Conservation (phyloP, 2,888 invertebrate genomes). For the Dorcus hopei region DNA sequence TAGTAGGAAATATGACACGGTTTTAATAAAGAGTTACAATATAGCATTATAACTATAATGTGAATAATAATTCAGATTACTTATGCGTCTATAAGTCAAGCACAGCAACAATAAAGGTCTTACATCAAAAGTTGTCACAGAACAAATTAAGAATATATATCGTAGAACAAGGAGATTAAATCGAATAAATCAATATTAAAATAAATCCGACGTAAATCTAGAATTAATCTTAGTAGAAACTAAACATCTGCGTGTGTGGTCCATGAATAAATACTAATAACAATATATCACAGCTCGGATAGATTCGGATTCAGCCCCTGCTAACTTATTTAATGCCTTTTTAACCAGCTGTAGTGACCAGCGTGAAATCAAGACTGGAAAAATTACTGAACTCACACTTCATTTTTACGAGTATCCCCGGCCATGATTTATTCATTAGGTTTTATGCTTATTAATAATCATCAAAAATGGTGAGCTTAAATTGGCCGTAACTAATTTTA, state of each 20-base stretch:
- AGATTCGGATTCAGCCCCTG: constrained; percentile 13
- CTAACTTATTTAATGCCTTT: constrained; percentile 29
- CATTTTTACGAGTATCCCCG: constrained; percentile 23
- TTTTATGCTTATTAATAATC: constrained; percentile 18
- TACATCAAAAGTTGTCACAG: too few species aligned
- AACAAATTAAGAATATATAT: not conserved
- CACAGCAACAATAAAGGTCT: too few species aligned
- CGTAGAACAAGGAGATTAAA: constrained; percentile 22
- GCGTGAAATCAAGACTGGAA: constrained; percentile 21
- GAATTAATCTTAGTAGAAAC: constrained; percentile 27
- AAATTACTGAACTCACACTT: constrained; percentile 23
- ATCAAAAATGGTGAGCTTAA: not conserved
- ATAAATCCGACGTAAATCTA: constrained; percentile 26
- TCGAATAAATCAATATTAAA: constrained; percentile 29
- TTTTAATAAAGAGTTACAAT: too few species aligned
- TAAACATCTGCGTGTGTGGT: constrained; percentile 21
- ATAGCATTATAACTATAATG: too few species aligned
- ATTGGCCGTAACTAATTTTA: not conserved
- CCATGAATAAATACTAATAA: constrained; percentile 26
- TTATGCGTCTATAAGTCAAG: too few species aligned
- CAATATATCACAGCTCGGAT: constrained; percentile 15
- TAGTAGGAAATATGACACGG: too few species aligned
- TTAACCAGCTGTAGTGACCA: constrained; percentile 19
- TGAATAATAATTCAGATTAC: too few species aligned
- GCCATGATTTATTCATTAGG: constrained; percentile 25